Evolutionary conservation across 92 coral and sea anemone species (phyloP).

Genomic region (Heliopora coerulea): DNA sequence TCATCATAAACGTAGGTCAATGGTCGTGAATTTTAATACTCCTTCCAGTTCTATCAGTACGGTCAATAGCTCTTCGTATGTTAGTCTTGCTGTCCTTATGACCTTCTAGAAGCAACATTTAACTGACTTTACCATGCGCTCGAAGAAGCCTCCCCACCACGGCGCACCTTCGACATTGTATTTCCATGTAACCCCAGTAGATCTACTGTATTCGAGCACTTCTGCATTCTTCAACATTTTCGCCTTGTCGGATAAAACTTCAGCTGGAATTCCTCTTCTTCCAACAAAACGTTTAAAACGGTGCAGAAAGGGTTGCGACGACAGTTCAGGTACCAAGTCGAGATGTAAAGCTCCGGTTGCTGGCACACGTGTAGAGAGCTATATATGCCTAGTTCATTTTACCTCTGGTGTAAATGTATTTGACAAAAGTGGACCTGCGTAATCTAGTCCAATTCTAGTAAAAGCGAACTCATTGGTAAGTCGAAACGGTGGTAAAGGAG

Average conservation of each 20-base stretch:
- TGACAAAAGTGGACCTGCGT: slow-evolving; percentile 42
- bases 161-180: slow-evolving; percentile 9
- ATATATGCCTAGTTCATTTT: slow-evolving; percentile 45
- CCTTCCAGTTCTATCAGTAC: slow-evolving; percentile 3
- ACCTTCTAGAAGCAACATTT: slow-evolving; percentile 6
- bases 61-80: slow-evolving; percentile 11
- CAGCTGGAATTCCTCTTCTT: slow-evolving; percentile 7
- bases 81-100: neutral
- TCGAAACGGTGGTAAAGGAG: slow-evolving; percentile 43
- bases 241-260: slow-evolving; percentile 6
- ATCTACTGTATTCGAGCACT: slow-evolving; percentile 1
- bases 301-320: neutral
- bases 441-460: slow-evolving; percentile 41
- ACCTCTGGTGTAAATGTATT: slow-evolving; percentile 17
- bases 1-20: slow-evolving; percentile 13
- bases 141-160: slow-evolving; percentile 27
- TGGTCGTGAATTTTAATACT: slow-evolving; percentile 17
- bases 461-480: slow-evolving; percentile 39
- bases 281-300: too few species aligned
- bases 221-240: neutral
- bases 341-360: slow-evolving; percentile 8
- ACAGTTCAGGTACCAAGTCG: neutral
- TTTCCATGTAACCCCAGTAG: neutral
- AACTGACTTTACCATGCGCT: slow-evolving; percentile 15
- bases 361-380: slow-evolving; percentile 22